These are phyloP conservation scores for Sarcoramphus papa DNA, from an alignment of 2,797 vertebrate species.

Conservation along the genomic window DNA sequence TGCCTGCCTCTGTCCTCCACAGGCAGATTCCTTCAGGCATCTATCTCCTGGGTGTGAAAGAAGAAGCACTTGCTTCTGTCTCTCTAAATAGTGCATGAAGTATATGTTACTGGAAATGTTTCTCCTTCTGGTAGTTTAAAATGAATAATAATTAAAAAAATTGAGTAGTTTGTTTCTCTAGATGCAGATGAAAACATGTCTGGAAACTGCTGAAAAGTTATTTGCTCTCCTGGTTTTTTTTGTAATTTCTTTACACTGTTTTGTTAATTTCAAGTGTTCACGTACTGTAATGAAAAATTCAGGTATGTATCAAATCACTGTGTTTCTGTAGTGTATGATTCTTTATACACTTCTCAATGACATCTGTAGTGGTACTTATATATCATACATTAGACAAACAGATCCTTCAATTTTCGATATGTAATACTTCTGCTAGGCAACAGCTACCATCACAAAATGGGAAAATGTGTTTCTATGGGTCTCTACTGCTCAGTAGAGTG, in stretches of 20 bases:
- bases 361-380: neutral
- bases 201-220: neutral
- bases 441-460: neutral
- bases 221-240: neutral
- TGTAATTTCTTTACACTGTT: neutral
- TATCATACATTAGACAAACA: neutral
- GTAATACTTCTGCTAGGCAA: neutral
- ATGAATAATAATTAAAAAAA: neutral
- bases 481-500: neutral
- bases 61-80: neutral
- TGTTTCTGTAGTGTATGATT: neutral
- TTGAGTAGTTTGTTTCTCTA: neutral
- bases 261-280: neutral
- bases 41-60: neutral
- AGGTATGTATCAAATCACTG: neutral
- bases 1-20: neutral
- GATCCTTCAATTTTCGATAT: neutral
- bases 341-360: neutral
- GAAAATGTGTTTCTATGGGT: neutral
- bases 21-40: neutral
- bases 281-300: neutral
- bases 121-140: neutral
- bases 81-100: neutral
- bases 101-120: neutral
- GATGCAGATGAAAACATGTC: neutral